Evolutionary conservation across 2,888 invertebrate genomes (phyloP).

Genomic region (Idaea aversata): DNA sequence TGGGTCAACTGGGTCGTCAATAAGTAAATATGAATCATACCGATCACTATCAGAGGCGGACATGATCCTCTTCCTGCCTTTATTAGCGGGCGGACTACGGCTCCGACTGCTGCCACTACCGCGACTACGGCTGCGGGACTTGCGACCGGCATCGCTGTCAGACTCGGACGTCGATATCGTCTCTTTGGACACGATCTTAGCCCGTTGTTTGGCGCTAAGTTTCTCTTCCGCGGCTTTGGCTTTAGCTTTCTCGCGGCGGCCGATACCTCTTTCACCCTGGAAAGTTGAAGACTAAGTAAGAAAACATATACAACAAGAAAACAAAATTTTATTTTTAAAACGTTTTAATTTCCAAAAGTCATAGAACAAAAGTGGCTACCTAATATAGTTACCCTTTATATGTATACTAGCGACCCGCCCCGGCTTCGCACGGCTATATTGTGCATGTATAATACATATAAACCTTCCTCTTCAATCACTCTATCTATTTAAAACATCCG

Average conservation of each 20-base stretch:
- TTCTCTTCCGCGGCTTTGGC: slow-evolving; percentile 81
- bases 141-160: slow-evolving; percentile 80
- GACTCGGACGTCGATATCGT: slow-evolving; percentile 96
- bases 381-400: too few species aligned
- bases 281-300: background rate
- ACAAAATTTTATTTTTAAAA: too few species aligned
- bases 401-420: too few species aligned
- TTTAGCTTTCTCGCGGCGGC: slow-evolving; percentile 61
- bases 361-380: too few species aligned
- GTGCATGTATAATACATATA: too few species aligned
- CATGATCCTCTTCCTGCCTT: slow-evolving; percentile 80
- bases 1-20: too few species aligned
- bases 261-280: slow-evolving; percentile 68
- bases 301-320: too few species aligned
- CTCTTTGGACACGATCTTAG: slow-evolving; percentile 95
- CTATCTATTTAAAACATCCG: too few species aligned
- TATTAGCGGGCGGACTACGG: slow-evolving; percentile 66
- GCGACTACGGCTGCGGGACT: slow-evolving; percentile 52
- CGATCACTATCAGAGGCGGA: slow-evolving; percentile 82
- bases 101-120: slow-evolving; percentile 60
- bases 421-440: too few species aligned
- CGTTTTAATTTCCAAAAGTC: background rate
- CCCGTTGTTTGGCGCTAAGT: slow-evolving; percentile 90
- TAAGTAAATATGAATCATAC: too few species aligned
- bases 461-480: too few species aligned